Evolutionary conservation across 2,797 vertebrate genomes (phyloP), one percentile per base, ranked within the genome.

Genomic region (Acridotheres tristis): DNA sequence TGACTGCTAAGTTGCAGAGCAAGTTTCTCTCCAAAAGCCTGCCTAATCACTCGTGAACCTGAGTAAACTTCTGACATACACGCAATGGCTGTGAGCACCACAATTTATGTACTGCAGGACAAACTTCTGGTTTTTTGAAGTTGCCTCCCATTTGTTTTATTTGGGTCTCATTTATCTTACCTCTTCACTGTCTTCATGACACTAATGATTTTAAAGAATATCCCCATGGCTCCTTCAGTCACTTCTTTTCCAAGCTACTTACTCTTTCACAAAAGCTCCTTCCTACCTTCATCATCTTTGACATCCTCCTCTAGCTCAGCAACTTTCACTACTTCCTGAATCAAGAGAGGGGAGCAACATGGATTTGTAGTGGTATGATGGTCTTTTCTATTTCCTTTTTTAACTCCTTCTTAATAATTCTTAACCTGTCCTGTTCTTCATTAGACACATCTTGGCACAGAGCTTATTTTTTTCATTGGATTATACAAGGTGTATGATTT

Each of bases 1-100:
- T 50, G 94, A 89, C 76, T 81, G 85, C 55, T 29, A 66, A 90
- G 51, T 18, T 57, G 92, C 79, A 88, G 26, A 69, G 92, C 82
- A 84, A 86, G 89, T 81, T 93, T 85, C 79, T 78, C 43, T 89
- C 67, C 66, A 84, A 75, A 74, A 75, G 51, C 32, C 36, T 3
- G 50, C 32, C 73, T 92, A 62, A 92, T 83, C 55, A 42, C 51
- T 92, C 0, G 0, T 57, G 81, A 94, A 83, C 45, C n/a, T 6
- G 1, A 17, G 5, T 40, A 54, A 75, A 68, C 66, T 50, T 30
- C 73, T 22, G 40, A 74, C 54, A 42, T 0, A 74, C 54, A 42
- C 0, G 0, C 30, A 53, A 15, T 7, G 55, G 18, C 63, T 59
- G 13, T 4, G 26, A 82, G 34, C 63, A 55, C 15, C 55, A 34